Percentiles rank a stretch among this genome's conserved stretches.
These are phyloP conservation scores for Lepidocyrtoides sp. DNA, from an alignment of 2,888 invertebrate species.

Conservation along the genomic window DNA sequence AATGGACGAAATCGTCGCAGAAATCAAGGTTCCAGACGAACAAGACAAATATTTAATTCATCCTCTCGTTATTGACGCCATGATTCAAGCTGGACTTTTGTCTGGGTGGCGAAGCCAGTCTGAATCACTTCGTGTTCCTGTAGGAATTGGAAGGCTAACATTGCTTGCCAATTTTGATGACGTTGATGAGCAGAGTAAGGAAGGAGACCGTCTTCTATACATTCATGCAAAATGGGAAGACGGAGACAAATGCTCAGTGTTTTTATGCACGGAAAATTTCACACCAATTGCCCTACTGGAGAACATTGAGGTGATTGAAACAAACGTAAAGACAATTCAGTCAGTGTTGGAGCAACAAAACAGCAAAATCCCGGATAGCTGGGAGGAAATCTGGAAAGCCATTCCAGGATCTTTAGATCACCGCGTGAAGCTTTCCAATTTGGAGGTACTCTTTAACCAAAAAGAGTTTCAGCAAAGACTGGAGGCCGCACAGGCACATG, in stretches of 20 bases:
- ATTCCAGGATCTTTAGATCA: too few species aligned
- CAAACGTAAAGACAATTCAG: conserved; percentile 28
- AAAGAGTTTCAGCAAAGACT: too few species aligned
- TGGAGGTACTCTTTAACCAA: too few species aligned
- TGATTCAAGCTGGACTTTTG: conserved; percentile 45
- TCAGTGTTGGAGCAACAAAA: conserved; percentile 33
- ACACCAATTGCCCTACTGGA: neutral
- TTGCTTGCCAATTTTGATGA: neutral
- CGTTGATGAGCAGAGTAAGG: too few species aligned
- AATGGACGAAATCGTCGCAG: conserved; percentile 7
- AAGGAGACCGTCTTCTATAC: too few species aligned
- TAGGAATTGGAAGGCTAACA: conserved; percentile 39
- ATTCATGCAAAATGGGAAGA: too few species aligned
- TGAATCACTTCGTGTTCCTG: conserved; percentile 49
- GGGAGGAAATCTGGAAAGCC: too few species aligned
- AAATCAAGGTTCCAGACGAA: neutral
- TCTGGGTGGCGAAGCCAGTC: neutral
- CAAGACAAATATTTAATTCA: neutral
- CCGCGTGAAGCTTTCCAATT: too few species aligned
- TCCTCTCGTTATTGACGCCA: neutral
- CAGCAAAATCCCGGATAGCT: neutral
- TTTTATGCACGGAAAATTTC: too few species aligned
- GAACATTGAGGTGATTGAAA: neutral
- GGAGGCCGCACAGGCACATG: too few species aligned
- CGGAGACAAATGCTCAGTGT: too few species aligned